Base-by-base conservation (phyloP, 2,113 vertebrate genomes). In the Stegastes partitus region DNA sequence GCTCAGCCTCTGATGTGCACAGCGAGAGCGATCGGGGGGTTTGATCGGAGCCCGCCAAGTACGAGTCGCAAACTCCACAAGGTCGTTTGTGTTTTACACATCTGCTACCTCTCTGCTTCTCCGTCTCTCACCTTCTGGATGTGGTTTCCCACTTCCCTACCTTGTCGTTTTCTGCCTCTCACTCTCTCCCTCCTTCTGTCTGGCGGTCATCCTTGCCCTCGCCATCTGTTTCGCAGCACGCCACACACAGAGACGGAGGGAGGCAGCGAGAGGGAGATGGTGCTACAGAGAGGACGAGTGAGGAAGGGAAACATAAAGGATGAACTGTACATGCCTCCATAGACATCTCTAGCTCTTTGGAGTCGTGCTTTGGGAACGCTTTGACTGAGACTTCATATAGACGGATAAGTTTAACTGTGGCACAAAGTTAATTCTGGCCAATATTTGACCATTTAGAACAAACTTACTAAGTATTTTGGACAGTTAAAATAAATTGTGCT, bases 31-130 rank as follows among this genome's bases (percentile, higher is more conserved):
- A 70, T 56, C 34, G 44, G 34, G 56, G 56, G 73, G 70, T 83
- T 84, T 90, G 76, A 88, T 89, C 14, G 11, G 9, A 11, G 79
- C 64, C 66, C 65, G 80, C 79, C 87, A 67, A 88, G 81, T 77
- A 51, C 16, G 28, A 83, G 77, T n/a, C n/a, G 31, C 74, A 54
- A 81, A 74, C 73, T 83, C 74, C 61, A 74, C 90, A 91, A 92
- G 91, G 91, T 91, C 85, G 25, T 86, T 86, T 80, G 73, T 76
- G 79, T 81, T 90, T 84, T 75, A 88, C 87, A 91, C 92, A 93
- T 87, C 91, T 91, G 88, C 87, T 92, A 11, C 77, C 68, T 86
- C 54, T 34, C 57, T 21, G 68, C 53, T 19, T 62, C 74, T 74
- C 19, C 26, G 49, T 81, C 78, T 58, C 63, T 79, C 74, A 16